These are phyloP conservation scores for Mesoligia furuncula DNA, from an alignment of 2,888 invertebrate genomes.

Conservation along the genomic window DNA sequence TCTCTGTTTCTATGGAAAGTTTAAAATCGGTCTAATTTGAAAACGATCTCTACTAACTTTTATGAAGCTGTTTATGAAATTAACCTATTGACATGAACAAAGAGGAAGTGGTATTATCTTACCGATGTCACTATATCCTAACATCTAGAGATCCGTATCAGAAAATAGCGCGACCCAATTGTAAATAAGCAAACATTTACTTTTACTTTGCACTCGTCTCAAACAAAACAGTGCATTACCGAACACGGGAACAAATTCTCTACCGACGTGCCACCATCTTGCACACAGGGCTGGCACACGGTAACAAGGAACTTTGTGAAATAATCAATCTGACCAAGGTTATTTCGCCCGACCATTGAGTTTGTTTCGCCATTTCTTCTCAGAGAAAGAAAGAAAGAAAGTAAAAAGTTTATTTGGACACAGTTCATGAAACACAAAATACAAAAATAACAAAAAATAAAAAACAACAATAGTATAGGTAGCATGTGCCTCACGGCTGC, in stretches of 20 bases:
- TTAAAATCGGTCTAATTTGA: too few relatives aligned
- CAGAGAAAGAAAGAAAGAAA: too few relatives aligned
- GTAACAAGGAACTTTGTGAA: background rate
- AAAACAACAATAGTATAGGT: too few relatives aligned
- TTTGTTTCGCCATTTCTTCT: too few relatives aligned
- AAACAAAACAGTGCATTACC: slow-evolving; percentile 57
- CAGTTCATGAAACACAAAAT: too few relatives aligned
- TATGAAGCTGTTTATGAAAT: too few relatives aligned
- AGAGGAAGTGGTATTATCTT: background rate
- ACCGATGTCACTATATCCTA: slow-evolving; percentile 1
- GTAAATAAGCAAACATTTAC: slow-evolving; percentile 52
- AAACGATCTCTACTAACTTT: too few relatives aligned
- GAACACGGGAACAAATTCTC: slow-evolving; percentile 58
- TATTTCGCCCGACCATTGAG: too few relatives aligned
- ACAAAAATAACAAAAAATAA: too few relatives aligned
- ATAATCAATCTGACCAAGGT: background rate
- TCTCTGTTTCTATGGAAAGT: too few relatives aligned
- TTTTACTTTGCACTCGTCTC: slow-evolving; percentile 43
- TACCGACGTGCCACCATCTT: slow-evolving; percentile 30
- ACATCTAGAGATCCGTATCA: slow-evolving; percentile 7
- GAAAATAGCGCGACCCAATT: slow-evolving; percentile 15
- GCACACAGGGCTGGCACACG: slow-evolving; percentile 40
- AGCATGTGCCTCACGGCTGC: too few relatives aligned
- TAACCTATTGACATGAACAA: background rate
- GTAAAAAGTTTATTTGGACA: too few relatives aligned